Base-by-base conservation (phyloP, 1,140 invertebrate species). In the Leptinotarsa undecemlineata region DNA sequence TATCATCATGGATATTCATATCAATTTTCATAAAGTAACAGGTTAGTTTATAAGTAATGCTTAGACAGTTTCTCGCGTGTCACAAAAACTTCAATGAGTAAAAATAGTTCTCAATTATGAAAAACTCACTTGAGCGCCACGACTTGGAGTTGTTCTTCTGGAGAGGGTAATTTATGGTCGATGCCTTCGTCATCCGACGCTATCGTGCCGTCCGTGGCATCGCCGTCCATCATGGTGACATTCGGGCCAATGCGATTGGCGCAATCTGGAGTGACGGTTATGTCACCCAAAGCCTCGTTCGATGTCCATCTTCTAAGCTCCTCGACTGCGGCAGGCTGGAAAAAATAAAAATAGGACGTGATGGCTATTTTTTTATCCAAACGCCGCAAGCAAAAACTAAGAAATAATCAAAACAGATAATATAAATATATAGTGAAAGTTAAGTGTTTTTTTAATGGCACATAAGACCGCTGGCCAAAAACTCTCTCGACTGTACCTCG, bases 301-400 rank as follows among this genome's bases (percentile, higher is more conserved):
- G 93, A 95, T 48, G 93, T 95, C 94, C 94, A 95, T 88, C 92
- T 90, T 72, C 94, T 89, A 62, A 95, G 87, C 75, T 93, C 91
- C 78, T 92, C 91, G 73, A 95, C 89, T 77, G 90, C 91, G 73
- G 92, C 92, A 68, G 94, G 94, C 94, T 95, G 86, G 8, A 80
- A 57, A 70, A 74, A 69, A 74, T 47, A 67, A 8, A 66, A 20
- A 66, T 11, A 2, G 33, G 8, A 11, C 0, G 33, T 42, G 11
- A 42, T 11, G 8, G 1, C 33, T 11, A 8, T 42, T 42, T 42
- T 33, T 42, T 42, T 3, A 42, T 11, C 8, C 33, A 42, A 42
- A 2, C 33, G 33, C 0, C 33, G 33, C 33, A 42, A 11, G 33
- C 2, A 42, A 2, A 42, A 42, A 42, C 33, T 42, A 8, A 42